Percentiles rank a stretch among this genome's conserved stretches.
These are phyloP conservation scores for Ormyrus nitidulus DNA, from an alignment of 2,888 invertebrate species.

Conservation along the genomic window DNA sequence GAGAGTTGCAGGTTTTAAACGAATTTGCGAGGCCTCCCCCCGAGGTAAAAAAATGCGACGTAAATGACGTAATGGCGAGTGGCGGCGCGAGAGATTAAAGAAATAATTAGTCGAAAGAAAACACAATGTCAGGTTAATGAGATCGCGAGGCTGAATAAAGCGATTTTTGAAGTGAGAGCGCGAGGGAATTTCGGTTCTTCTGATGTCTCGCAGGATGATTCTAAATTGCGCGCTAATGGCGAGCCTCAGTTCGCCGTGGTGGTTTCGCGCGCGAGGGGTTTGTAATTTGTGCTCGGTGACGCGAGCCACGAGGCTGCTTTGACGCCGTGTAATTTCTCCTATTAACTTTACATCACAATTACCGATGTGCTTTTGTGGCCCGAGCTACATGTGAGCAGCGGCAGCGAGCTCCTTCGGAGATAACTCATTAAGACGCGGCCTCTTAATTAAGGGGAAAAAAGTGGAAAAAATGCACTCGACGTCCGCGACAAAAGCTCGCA, in stretches of 20 bases:
- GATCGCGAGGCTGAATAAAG: conserved; percentile 30
- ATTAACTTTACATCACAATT: conserved; percentile 64
- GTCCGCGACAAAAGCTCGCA: conserved; percentile 23
- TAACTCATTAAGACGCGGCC: conserved; percentile 23
- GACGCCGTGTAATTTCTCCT: conserved; percentile 63
- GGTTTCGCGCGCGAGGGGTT: conserved; percentile 61
- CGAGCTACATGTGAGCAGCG: conserved; percentile 58
- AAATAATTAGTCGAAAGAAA: conserved; percentile 26
- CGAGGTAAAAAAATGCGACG: too few species aligned
- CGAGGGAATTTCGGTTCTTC: conserved; percentile 59
- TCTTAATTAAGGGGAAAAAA: conserved; percentile 44
- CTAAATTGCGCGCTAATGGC: conserved; percentile 68
- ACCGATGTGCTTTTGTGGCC: conserved; percentile 61
- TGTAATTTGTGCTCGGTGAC: conserved; percentile 68
- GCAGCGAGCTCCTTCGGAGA: not conserved
- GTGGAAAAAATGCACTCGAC: conserved; percentile 9
- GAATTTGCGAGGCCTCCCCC: too few species aligned
- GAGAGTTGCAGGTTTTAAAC: too few species aligned
- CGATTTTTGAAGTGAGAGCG: conserved; percentile 32
- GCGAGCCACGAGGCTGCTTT: conserved; percentile 63
- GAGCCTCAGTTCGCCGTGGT: conserved; percentile 58
- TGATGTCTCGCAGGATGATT: conserved; percentile 67
- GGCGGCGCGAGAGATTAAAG: not conserved
- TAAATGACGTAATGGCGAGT: too few species aligned
- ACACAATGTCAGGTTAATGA: conserved; percentile 24